Evolutionary conservation across 64 coral and sea anemone species (phyloP).

Genomic region (Platygyra sinensis): DNA sequence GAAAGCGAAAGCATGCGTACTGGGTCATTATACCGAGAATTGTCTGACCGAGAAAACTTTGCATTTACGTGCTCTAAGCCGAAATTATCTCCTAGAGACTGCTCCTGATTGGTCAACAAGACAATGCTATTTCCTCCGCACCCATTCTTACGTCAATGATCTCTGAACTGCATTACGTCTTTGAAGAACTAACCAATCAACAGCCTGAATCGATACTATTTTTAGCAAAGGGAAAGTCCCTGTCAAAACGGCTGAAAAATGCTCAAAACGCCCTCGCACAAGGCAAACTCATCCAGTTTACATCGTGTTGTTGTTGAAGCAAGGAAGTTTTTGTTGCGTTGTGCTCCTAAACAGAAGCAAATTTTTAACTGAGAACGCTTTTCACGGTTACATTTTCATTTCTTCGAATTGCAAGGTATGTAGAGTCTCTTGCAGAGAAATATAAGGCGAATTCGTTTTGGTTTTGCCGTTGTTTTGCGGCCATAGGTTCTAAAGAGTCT

Average conservation of each 20-base stretch:
- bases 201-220: background rate
- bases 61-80: background rate
- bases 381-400: background rate
- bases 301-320: background rate
- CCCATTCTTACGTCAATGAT: slow-evolving; percentile 3
- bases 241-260: background rate
- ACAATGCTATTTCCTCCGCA: slow-evolving; percentile 23
- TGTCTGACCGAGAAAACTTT: background rate
- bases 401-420: background rate
- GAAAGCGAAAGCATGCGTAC: background rate
- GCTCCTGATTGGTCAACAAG: background rate
- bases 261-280: background rate
- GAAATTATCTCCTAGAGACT: background rate
- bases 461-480: background rate
- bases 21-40: background rate
- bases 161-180: background rate
- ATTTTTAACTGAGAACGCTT: background rate
- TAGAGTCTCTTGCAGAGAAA: background rate
- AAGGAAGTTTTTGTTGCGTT: no score
- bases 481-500: background rate
- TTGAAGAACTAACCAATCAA: slow-evolving; percentile 4
- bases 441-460: background rate
- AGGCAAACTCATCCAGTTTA: background rate
- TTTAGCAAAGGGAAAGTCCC: slow-evolving; percentile 8
- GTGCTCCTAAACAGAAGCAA: background rate